Evolutionary conservation across 2,888 invertebrate genomes (phyloP), one percentile per base, ranked within the genome.

Genomic region (Crepidodera aurea): DNA sequence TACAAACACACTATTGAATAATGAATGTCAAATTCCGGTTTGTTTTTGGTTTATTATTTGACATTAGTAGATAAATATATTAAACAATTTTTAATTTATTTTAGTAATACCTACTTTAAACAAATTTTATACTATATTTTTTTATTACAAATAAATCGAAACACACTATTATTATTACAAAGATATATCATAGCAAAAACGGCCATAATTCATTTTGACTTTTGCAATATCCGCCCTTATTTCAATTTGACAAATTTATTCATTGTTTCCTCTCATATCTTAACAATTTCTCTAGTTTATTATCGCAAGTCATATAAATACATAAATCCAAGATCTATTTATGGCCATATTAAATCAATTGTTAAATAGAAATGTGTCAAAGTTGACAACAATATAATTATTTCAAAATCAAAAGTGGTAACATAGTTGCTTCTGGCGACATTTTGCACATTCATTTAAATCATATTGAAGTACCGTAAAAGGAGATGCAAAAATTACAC

Each of bases 241-340:
- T 40, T 40, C 4, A 18, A 7, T 40, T 10, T 40, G 18, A 18
- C 18, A 40, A 40, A 40, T 40, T 40, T 40, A 40, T 40, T 40
- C 40, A 40, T 40, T 16, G 16, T 32, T 18, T 40, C 40, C 16
- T 18, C n/a, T 40, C 6, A 2, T 6, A 5, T 12, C 16, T 7
- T 22, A 46, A 12, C 22, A 46, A 27, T 46, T 25, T 46, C 19
- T n/a, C 15, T 12, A 12, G 25, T 12, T 13, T 25, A 18, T 13
- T 19, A 22, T 46, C 27, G 1, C 13, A 5, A 22, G 8, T 46
- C 8, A 46, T 25, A 22, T 46, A 25, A 19, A 27, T 18, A 34
- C 34, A 32, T 51, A 22, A 51, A 51, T 12, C 13, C 34, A 51
- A 37, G 34, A 19, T 22, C 51, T 51, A 39, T 51, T 51, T 51